Conservation (phyloP, 2,113 vertebrate species). For the Ailurus styani region DNA sequence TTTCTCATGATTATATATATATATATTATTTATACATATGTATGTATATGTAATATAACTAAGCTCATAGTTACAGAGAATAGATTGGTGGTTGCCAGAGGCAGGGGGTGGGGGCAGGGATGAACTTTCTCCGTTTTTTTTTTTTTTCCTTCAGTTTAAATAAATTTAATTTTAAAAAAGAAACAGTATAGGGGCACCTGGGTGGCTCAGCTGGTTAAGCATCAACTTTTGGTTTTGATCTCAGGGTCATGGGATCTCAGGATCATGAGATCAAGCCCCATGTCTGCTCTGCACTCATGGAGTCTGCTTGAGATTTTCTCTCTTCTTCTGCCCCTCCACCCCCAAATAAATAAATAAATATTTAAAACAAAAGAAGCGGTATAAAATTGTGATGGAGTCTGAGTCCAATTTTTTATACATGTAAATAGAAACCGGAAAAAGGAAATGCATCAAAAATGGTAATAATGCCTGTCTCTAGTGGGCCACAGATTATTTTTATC, state of each 20-base stretch:
- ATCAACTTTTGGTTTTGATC: not conserved
- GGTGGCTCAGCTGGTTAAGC: not conserved
- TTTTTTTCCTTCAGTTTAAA: not conserved
- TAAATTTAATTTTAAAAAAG: not conserved
- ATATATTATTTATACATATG: not conserved
- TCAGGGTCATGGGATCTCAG: no score
- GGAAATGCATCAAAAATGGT: not conserved
- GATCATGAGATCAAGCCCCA: not conserved
- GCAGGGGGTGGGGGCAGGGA: not conserved
- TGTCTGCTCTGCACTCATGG: not conserved
- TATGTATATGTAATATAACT: not conserved
- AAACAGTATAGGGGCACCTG: not conserved
- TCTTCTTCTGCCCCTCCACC: not conserved
- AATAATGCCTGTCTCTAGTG: not conserved
- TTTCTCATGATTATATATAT: not conserved
- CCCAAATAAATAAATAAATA: not conserved
- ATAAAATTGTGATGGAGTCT: not conserved
- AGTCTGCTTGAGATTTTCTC: not conserved
- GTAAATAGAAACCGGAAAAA: not conserved
- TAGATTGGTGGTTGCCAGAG: not conserved
- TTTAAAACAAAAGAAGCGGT: not conserved
- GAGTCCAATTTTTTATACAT: not conserved
- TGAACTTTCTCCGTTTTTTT: not conserved
- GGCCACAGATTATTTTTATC: not conserved
- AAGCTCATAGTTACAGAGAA: not conserved